Evolutionary conservation across 2,113 vertebrate species (phyloP).

Genomic region (Chroicocephalus ridibundus): DNA sequence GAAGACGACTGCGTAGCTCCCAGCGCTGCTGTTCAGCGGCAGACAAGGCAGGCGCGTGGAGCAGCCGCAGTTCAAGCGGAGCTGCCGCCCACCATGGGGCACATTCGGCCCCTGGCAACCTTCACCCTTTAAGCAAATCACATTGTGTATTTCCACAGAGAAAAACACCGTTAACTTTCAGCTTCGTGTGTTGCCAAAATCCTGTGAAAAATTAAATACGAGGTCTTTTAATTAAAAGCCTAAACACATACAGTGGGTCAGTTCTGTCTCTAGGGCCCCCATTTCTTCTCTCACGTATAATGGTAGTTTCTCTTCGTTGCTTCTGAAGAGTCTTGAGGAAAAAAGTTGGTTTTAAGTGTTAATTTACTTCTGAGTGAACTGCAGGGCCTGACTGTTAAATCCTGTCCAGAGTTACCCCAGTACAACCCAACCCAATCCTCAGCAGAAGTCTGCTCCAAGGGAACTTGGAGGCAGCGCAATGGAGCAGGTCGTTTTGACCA

Average conservation of each 20-base stretch:
- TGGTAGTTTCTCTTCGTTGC: neutral
- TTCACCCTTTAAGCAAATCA: neutral
- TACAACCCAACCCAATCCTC: neutral
- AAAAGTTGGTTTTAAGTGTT: neutral
- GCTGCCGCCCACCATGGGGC: neutral
- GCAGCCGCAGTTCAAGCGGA: neutral
- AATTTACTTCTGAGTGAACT: neutral
- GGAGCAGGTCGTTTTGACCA: neutral
- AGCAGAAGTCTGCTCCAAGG: neutral
- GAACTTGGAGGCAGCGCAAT: neutral
- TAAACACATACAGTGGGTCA: neutral
- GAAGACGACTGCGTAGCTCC: neutral
- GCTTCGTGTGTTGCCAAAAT: neutral
- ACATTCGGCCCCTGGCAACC: neutral
- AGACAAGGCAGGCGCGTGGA: neutral
- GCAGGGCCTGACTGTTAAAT: neutral
- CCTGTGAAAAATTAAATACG: neutral
- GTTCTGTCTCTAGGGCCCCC: neutral
- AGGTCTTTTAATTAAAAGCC: neutral
- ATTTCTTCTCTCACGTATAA: neutral
- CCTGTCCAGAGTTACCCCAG: neutral
- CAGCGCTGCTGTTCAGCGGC: neutral
- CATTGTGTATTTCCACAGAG: neutral
- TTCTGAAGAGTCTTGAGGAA: neutral
- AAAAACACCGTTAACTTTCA: neutral